Conservation (phyloP, 2,888 invertebrate species). For the Ochlodes sylvanus region DNA sequence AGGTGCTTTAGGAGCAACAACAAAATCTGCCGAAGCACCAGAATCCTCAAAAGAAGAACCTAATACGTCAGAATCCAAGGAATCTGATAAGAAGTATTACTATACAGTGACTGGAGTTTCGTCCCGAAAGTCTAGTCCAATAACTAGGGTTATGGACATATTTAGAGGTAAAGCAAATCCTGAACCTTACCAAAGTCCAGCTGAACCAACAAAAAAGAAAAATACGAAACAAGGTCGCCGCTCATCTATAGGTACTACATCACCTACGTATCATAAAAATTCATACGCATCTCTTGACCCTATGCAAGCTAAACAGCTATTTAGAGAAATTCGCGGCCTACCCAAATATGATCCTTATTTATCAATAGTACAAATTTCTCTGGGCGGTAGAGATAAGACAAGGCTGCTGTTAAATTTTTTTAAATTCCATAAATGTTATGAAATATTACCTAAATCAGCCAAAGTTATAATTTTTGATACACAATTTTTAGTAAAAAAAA, state of each 20-base stretch:
- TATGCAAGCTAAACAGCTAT: conserved; percentile 76
- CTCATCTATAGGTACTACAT: conserved; percentile 78
- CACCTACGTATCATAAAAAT: conserved; percentile 80
- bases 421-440: conserved; percentile 81
- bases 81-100: conserved; percentile 79
- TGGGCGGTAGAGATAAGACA: conserved; percentile 80
- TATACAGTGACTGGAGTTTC: conserved; percentile 82
- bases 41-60: conserved; percentile 66
- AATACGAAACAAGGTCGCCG: conserved; percentile 68
- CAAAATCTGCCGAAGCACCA: conserved; percentile 67
- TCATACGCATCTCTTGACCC: conserved; percentile 80
- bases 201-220: conserved; percentile 72
- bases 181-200: conserved; percentile 59
- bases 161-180: conserved; percentile 74
- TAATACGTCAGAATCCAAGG: conserved; percentile 64
- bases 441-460: conserved; percentile 80
- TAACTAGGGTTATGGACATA: conserved; percentile 80
- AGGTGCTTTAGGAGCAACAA: conserved; percentile 52
- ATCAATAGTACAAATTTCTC: conserved; percentile 80
- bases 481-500: conserved; percentile 77
- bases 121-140: conserved; percentile 78
- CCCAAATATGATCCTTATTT: conserved; percentile 81
- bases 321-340: conserved; percentile 78
- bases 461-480: conserved; percentile 82
- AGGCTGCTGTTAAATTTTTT: conserved; percentile 78